A percentile compares a stretch with the other conserved stretches of the same genome.
Conservation (phyloP, 2,888 invertebrate species). For the Limulus polyphemus region DNA sequence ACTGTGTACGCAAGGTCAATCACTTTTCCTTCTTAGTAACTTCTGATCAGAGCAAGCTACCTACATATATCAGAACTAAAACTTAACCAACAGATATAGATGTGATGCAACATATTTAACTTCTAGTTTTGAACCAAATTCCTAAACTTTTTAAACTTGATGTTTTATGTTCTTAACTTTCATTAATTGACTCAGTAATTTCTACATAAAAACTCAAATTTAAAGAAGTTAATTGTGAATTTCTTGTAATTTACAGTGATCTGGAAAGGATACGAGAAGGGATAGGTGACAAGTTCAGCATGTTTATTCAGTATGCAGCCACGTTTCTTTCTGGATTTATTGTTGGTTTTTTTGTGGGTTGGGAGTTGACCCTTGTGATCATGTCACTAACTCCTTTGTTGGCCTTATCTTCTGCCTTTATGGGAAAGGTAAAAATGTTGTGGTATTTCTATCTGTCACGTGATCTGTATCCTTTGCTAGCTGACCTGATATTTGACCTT, state of each 20-base stretch:
- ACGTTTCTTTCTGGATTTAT: conserved; percentile 40
- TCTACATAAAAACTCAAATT: too few species aligned
- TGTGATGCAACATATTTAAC: too few species aligned
- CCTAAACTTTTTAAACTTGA: background rate
- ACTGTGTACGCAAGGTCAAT: too few species aligned
- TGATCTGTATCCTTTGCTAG: too few species aligned
- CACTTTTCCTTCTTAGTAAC: too few species aligned
- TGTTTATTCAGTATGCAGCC: conserved; percentile 37
- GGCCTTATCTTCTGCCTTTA: conserved; percentile 36
- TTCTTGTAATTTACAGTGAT: conserved; percentile 37
- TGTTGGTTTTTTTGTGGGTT: conserved; percentile 42
- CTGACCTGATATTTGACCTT: too few species aligned
- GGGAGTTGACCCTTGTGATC: conserved; percentile 46
- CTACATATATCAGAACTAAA: too few species aligned
- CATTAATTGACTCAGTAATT: too few species aligned
- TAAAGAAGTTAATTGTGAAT: too few species aligned
- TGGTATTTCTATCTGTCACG: conserved; percentile 1
- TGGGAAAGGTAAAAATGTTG: conserved; percentile 34
- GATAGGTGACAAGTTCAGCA: conserved; percentile 42
- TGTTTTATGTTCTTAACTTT: conserved; percentile 1
- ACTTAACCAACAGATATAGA: too few species aligned
- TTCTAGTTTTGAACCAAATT: conserved; percentile 2
- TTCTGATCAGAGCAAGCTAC: too few species aligned
- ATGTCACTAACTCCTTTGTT: conserved; percentile 43
- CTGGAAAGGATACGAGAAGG: conserved; percentile 42